phyloP scores from a whole-genome alignment of 37 sponge, comb jelly and placozoan species.

The Dysidea cf. avara region DNA sequence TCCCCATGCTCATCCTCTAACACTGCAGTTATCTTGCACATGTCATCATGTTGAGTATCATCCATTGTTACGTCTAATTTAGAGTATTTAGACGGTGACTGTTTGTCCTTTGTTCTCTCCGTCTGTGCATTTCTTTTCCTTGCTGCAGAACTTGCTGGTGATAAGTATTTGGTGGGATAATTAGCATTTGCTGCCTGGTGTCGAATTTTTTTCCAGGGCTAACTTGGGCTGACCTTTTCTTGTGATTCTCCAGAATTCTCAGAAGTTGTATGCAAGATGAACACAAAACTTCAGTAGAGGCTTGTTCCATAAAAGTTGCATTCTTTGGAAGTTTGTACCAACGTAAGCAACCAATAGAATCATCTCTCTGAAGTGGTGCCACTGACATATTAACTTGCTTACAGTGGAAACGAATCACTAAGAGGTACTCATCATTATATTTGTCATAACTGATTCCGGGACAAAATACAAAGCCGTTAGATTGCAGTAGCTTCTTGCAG shows the following conservation, averaged over 20 bases:
- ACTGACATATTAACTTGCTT: slow-evolving; percentile 13
- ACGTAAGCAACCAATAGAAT: neutral
- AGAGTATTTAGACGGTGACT: neutral
- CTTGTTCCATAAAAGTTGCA: slow-evolving; percentile 18
- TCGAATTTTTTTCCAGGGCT: neutral
- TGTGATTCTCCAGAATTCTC: neutral
- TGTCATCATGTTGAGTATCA: slow-evolving; percentile 12
- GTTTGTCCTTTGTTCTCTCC: neutral
- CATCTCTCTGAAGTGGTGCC: slow-evolving; percentile 23
- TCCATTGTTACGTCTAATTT: neutral
- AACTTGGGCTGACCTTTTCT: too few species aligned
- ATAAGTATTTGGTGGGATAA: slow-evolving; percentile 1
- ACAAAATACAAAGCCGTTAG: slow-evolving; percentile 31
- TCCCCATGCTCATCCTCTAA: neutral
- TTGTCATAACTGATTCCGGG: slow-evolving; percentile 11
- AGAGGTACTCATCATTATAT: neutral
- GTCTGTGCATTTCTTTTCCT: neutral
- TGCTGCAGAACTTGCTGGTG: slow-evolving; percentile 1
- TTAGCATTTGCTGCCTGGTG: neutral
- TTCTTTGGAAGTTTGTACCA: slow-evolving; percentile 30
- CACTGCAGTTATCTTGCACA: neutral
- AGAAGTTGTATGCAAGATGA: slow-evolving; percentile 1
- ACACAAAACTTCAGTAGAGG: too few species aligned
- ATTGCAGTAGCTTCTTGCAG: neutral
- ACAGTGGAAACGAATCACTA: slow-evolving; percentile 28